Evolutionary conservation across 2,888 invertebrate species (phyloP).

Genomic region (Sarcophaga rosellei): DNA sequence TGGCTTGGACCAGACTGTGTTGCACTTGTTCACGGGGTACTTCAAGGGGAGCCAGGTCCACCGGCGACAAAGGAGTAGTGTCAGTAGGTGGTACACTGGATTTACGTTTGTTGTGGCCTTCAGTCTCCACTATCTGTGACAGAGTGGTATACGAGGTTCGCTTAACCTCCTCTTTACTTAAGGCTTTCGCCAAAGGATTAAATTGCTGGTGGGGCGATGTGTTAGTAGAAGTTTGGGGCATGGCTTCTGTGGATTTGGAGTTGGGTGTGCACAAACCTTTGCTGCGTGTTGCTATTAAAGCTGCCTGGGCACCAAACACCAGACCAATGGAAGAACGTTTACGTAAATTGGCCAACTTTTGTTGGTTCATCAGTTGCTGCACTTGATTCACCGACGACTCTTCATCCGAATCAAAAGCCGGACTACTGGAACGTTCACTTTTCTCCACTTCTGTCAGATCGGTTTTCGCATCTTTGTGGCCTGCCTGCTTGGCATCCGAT

Average conservation of each 20-base stretch:
- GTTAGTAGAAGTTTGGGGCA: constrained; percentile 67
- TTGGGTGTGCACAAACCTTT: constrained; percentile 78
- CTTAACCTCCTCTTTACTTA: constrained; percentile 81
- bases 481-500: constrained; percentile 73
- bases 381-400: constrained; percentile 87
- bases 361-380: constrained; percentile 79
- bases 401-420: constrained; percentile 97
- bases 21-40: constrained; percentile 77
- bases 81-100: constrained; percentile 50
- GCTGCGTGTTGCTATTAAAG: constrained; percentile 79
- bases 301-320: constrained; percentile 80
- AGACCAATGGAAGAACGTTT: constrained; percentile 81
- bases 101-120: constrained; percentile 73
- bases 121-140: constrained; percentile 77
- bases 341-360: constrained; percentile 77
- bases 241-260: constrained; percentile 77
- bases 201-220: constrained; percentile 70
- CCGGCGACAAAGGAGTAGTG: constrained; percentile 77
- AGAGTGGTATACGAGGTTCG: constrained; percentile 79
- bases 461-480: constrained; percentile 74
- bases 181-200: constrained; percentile 72
- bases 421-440: constrained; percentile 93
- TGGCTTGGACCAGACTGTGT: constrained; percentile 84
- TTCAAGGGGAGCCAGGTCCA: constrained; percentile 79
- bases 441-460: constrained; percentile 84